Conservation (phyloP, 2,797 vertebrate species). For the Pteropus rufus region DNA sequence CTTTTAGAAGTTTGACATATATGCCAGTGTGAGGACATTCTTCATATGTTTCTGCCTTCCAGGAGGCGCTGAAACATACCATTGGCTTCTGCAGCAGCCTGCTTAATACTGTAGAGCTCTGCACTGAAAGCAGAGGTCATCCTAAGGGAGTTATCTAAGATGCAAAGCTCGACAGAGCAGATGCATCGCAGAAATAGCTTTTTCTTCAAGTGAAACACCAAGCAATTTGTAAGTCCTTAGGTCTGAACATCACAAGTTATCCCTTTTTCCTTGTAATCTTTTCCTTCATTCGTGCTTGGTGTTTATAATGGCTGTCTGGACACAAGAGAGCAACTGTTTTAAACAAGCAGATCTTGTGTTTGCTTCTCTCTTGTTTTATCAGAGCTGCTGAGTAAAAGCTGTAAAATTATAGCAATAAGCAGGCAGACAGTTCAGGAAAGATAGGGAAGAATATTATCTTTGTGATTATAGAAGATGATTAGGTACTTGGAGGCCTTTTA, state of each 20-base stretch:
- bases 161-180: slow-evolving; percentile 58
- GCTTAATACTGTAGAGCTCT: not conserved
- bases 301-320: not conserved
- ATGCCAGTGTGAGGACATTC: slow-evolving; percentile 37
- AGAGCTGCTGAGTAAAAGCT: not conserved
- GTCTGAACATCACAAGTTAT: slow-evolving; percentile 5
- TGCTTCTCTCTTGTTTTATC: not conserved
- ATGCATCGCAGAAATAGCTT: slow-evolving; percentile 52
- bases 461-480: not conserved
- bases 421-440: not conserved
- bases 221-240: slow-evolving; percentile 1
- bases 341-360: not conserved
- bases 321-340: not conserved
- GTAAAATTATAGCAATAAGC: not conserved
- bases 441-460: not conserved
- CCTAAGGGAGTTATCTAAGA: slow-evolving; percentile 63
- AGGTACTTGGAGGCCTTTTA: not conserved
- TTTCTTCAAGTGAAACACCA: slow-evolving; percentile 50
- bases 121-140: slow-evolving; percentile 59
- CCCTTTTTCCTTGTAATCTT: not conserved
- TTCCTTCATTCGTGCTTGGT: not conserved
- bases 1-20: slow-evolving; percentile 60
- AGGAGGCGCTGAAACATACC: not conserved
- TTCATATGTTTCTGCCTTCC: not conserved
- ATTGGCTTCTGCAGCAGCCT: slow-evolving; percentile 46